Evolutionary conservation across 2,888 invertebrate genomes (phyloP), one percentile per base, ranked within the genome.

Genomic region (Nymphalis c-album): DNA sequence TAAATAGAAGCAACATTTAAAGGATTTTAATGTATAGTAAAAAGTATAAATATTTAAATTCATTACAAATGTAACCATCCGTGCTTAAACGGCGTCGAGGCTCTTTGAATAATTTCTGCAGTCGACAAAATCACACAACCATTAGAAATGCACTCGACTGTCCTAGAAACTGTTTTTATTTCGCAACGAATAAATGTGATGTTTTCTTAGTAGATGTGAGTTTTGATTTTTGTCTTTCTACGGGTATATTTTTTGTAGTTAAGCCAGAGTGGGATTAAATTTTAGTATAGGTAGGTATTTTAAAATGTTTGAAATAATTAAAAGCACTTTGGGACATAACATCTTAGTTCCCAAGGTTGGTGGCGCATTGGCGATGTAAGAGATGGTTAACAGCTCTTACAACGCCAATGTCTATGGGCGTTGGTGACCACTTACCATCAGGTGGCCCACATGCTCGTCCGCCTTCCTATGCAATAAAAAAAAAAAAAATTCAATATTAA

Each of bases 151-250:
- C 22, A 45, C 51, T 48, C 50, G 31, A 20, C 67, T 71, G 67
- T 65, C 62, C 69, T 31, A 60, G 69, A 69, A 69, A 69, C 35
- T 48, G 40, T 51, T 63, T 65, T 58, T 61, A 67, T 63, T 64
- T 55, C 57, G 57, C 61, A 46, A 61, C 60, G 18, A 40, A 64
- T 64, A 47, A 65, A 58, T 63, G 65, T 57, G 62, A 60, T 64
- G 66, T 69, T 72, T 70, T 71, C 71, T 72, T 73, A 63, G 67
- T 70, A 68, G 71, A 73, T 70, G 71, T 70, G 67, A 71, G 69
- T 69, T 66, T 62, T 61, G 55, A 20, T 64, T 60, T 60, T 51
- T 64, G 46, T 13, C 26, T 40, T 40, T 61, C 62, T 61, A 22
- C 16, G 2, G 5, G 26, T 57, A 35, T 18, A 1, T 40, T 3